Percentiles rank a stretch among this genome's conserved stretches.
These are phyloP conservation scores for Melitaea cinxia DNA, from an alignment of 1,140 invertebrate genomes.

Conservation along the genomic window DNA sequence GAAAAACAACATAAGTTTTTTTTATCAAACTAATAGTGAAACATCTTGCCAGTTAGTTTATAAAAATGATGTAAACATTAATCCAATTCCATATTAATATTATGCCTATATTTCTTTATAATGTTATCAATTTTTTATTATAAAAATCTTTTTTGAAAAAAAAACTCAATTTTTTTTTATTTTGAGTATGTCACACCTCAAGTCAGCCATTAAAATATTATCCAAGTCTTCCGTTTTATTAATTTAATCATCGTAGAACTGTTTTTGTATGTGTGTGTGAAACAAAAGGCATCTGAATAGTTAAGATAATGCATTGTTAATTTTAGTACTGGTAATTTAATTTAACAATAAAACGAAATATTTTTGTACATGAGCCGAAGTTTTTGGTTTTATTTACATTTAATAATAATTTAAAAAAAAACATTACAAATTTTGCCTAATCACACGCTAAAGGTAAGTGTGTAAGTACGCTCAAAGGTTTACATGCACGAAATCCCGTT, in stretches of 20 bases:
- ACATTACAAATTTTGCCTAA: no score
- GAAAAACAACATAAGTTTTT: not conserved
- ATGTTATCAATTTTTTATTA: no score
- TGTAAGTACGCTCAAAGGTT: no score
- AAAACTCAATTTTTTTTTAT: not conserved
- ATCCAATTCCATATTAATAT: no score
- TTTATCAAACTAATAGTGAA: not conserved
- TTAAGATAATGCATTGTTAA: conserved; percentile 54
- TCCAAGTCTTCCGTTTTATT: conserved; percentile 1
- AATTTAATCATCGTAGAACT: not conserved
- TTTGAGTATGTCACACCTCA: not conserved
- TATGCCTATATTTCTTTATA: no score
- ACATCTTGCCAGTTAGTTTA: not conserved
- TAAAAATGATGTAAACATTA: no score
- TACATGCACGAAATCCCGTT: no score
- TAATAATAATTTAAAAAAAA: not conserved
- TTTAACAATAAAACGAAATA: conserved; percentile 67
- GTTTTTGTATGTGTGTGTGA: conserved; percentile 10
- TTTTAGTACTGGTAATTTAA: conserved; percentile 65
- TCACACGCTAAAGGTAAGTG: no score
- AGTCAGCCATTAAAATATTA: not conserved
- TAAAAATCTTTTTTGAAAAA: no score
- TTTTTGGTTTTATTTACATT: conserved; percentile 50
- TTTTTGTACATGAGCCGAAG: conserved; percentile 67
- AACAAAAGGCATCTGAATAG: conserved; percentile 24